Percentiles rank a stretch among this genome's conserved stretches.
Conservation (phyloP, 2,888 invertebrate genomes). For the Antheraea assamensis region DNA sequence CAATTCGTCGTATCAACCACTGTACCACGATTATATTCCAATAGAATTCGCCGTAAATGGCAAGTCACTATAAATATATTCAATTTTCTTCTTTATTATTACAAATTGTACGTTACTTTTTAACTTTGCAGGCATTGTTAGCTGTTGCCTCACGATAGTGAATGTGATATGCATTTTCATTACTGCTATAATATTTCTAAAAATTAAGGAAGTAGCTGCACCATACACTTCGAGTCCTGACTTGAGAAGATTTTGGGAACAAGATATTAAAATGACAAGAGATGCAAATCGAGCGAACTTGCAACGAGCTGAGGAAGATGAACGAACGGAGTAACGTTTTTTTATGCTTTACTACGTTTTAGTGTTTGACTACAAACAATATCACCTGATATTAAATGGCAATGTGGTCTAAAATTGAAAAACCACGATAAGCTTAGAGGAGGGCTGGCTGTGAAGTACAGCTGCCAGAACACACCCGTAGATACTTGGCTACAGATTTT, state of each 20-base stretch:
- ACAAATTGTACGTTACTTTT: neutral
- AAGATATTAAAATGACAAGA: constrained; percentile 88
- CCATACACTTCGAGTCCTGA: constrained; percentile 89
- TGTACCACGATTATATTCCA: constrained; percentile 89
- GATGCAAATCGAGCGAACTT: constrained; percentile 84
- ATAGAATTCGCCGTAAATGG: constrained; percentile 89
- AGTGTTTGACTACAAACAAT: no score
- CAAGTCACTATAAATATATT: constrained; percentile 35
- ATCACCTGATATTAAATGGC: no score
- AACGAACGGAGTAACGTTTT: constrained; percentile 68
- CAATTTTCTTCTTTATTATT: neutral
- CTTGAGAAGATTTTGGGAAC: constrained; percentile 89
- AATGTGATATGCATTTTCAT: constrained; percentile 93
- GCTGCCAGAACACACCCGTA: no score
- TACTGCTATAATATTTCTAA: constrained; percentile 89
- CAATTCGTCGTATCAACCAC: constrained; percentile 84
- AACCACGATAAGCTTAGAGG: no score
- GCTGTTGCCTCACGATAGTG: constrained; percentile 89
- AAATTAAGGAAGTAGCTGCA: constrained; percentile 92
- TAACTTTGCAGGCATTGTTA: constrained; percentile 83
- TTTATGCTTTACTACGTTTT: neutral
- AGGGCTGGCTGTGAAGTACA: no score
- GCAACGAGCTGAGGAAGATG: constrained; percentile 82
- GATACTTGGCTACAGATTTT: no score
- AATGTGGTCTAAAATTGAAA: no score